Conservation (phyloP, 2,797 vertebrate genomes). For the Jordanella pulchra region DNA sequence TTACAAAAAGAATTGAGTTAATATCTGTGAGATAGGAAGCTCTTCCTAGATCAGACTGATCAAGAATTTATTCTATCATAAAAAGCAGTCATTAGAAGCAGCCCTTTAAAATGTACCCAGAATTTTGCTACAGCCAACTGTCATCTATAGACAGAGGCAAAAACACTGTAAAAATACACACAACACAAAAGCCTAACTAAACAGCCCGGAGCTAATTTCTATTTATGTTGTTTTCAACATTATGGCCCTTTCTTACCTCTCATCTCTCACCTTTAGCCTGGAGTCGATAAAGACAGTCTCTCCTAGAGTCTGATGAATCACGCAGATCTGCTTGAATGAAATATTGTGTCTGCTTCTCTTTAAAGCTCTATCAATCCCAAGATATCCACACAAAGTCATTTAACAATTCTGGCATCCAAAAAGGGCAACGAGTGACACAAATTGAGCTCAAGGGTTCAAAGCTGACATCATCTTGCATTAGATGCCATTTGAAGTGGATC, state of each 20-base stretch:
- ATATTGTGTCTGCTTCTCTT: conserved; percentile 63
- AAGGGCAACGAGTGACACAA: conserved; percentile 21
- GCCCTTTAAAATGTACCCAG: not conserved
- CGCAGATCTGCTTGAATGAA: conserved; percentile 35
- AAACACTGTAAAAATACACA: not conserved
- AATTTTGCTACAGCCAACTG: not conserved
- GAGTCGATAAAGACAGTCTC: conserved; percentile 62
- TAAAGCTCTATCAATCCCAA: conserved; percentile 57
- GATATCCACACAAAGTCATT: conserved; percentile 16
- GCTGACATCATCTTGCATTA: conserved; percentile 10
- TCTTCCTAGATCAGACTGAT: not conserved
- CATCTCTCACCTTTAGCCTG: conserved; percentile 49
- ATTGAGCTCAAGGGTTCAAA: not conserved
- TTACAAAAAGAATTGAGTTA: not conserved
- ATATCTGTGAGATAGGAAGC: not conserved
- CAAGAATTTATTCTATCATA: not conserved
- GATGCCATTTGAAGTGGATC: not conserved
- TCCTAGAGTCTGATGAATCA: conserved; percentile 54
- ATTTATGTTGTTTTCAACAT: conserved; percentile 10
- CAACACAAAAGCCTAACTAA: not conserved
- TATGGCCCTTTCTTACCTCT: not conserved
- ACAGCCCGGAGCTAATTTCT: not conserved
- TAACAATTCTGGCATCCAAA: conserved; percentile 20
- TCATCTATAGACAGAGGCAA: not conserved
- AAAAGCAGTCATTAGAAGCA: not conserved